phyloP scores from a whole-genome alignment of 2,797 vertebrate genomes.

The Garrulus glandarius region DNA sequence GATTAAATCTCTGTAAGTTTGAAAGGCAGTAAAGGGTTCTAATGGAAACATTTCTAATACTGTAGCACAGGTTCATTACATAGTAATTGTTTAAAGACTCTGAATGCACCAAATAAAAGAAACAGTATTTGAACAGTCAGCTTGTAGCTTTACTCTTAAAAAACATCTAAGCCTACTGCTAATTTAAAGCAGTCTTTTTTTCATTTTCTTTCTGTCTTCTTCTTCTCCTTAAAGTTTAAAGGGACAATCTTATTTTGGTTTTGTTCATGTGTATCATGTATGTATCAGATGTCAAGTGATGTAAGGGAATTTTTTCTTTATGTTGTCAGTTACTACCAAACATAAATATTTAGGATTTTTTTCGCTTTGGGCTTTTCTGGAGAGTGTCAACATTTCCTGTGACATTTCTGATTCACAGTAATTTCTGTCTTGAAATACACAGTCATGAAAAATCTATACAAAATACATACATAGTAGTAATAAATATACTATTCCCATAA shows the following conservation, averaged over 20 bases:
- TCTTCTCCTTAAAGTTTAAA: slow-evolving; percentile 25
- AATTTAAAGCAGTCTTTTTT: slow-evolving; percentile 7
- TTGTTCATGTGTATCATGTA: neutral
- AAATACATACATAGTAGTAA: neutral
- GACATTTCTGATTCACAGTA: neutral
- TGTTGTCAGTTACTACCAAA: neutral
- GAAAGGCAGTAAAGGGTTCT: slow-evolving; percentile 32
- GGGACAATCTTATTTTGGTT: slow-evolving; percentile 39
- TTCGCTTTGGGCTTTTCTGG: neutral
- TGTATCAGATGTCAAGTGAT: neutral
- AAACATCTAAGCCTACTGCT: slow-evolving; percentile 28
- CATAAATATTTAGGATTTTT: neutral
- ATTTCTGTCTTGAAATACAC: neutral
- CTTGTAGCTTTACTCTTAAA: slow-evolving; percentile 42
- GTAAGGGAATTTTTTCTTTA: neutral
- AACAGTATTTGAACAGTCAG: slow-evolving; percentile 62
- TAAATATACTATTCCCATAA: neutral
- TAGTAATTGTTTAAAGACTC: slow-evolving; percentile 45
- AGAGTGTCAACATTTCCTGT: neutral
- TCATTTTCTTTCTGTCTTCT: neutral
- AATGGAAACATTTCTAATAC: slow-evolving; percentile 60
- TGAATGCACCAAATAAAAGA: slow-evolving; percentile 44
- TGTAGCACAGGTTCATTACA: slow-evolving; percentile 44
- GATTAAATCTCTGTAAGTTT: neutral
- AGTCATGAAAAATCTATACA: neutral